Evolutionary conservation across 2,888 invertebrate genomes (phyloP), one percentile per base, ranked within the genome.

Genomic region (Trichogramma dendrolimi): DNA sequence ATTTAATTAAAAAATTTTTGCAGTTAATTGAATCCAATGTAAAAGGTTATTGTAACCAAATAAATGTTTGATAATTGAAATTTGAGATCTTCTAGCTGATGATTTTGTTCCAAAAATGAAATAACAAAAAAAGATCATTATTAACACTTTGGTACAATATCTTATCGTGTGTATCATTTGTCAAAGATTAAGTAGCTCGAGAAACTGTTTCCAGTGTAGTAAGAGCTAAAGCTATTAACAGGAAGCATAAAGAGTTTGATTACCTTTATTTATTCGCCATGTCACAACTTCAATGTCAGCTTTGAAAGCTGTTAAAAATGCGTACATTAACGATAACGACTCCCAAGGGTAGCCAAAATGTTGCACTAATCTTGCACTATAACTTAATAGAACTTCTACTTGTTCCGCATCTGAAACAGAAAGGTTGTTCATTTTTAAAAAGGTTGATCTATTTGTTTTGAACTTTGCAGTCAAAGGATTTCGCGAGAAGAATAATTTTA

Each of bases 281-380:
- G 88, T 85, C 61, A 90, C 90, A 79, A 89, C 89, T 71, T 90
- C 89, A 59, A 89, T 81, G 78, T 91, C 88, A 48, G 86, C 87
- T 64, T 86, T 84, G 54, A 89, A 87, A 72, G 89, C 88, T 76
- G 90, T 90, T 64, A 91, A 83, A 79, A 91, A 90, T 73, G 88
- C 87, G 79, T 89, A 88, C 82, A 90, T 87, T 47, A 91, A 79
- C 27, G 90, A 89, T 86, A 91, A 86, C 86, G 89, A 87, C 77
- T 89, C 89, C 87, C 88, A 89, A 4, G 90, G 87, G 78, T 89
- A 89, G 75, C 86, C 85, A 81, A 90, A 90, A 80, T 86, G 62
- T 40, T 70, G 60, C 47, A 75, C 61, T 6, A 73, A 64, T 75
- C 87, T 89, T 72, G 88, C 86, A 75, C 90, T 89, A 79, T 87